Evolutionary conservation across 2,888 invertebrate genomes (phyloP), one percentile per base, ranked within the genome.

Genomic region (Timema cristinae): DNA sequence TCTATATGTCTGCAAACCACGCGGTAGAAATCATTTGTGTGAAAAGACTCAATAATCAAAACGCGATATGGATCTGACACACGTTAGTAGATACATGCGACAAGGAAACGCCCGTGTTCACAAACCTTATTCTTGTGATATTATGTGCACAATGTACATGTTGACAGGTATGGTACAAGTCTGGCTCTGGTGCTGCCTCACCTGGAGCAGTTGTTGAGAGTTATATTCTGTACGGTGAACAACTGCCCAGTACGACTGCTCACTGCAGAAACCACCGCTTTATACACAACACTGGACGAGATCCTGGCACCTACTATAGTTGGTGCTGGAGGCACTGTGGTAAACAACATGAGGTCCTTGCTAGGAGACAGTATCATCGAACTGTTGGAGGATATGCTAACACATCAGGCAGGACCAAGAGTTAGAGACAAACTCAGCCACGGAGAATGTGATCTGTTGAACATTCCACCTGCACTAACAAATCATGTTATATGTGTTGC

Each of bases 391-490:
- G 86, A 86, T 77, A 73, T 85, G 47, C 81, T 86, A 73, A 78
- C 82, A 5, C 82, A 83, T 71, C 82, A 82, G 8, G 80, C 80
- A 68, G 86, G 86, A 0, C 85, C 84, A n/a, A 77, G 86, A 66
- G 76, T 86, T 51, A 78, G 86, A 50, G 86, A 86, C 77, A 82
- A 82, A 78, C 77, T 86, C 5, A 85, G 86, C 75, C 86, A 86
- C 78, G 86, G 86, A 8, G 86, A 86, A 78, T 77, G 81, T 5
- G 72, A 77, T 50, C 75, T 82, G 50, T 32, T 73, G 6, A 69
- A 76, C 32, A 72, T 79, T 69, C 73, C 77, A 59, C 50, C 66
- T 32, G 66, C 61, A 54, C 61, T 79, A 7, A 72, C 73, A 50
- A 77, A 77, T 67, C 77, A 76, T 66, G 61, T 79, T 48, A 71